Conservation (phyloP, 1,140 invertebrate genomes). For the Phymorhynchus buccinoides region DNA sequence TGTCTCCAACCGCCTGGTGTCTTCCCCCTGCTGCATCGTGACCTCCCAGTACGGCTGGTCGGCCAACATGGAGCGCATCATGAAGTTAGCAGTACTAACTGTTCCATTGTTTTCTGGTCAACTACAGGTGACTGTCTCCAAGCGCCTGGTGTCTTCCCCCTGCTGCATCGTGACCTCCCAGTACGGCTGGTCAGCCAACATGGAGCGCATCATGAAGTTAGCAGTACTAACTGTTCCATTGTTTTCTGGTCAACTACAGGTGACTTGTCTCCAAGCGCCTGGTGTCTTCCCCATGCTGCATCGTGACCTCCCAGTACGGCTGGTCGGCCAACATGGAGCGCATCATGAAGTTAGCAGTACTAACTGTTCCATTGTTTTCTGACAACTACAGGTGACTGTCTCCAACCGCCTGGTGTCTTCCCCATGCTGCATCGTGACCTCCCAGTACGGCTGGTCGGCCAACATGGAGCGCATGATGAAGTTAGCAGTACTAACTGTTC, state of each 20-base stretch:
- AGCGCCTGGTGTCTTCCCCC: constrained; percentile 93
- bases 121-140: constrained; percentile 98
- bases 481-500: no score
- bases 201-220: constrained; percentile 99
- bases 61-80: constrained; percentile 94
- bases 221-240: no score
- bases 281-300: constrained; percentile 91
- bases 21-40: constrained; percentile 85
- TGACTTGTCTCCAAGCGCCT: constrained; percentile 95
- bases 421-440: constrained; percentile 98
- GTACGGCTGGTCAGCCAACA: constrained; percentile 71
- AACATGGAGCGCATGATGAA: constrained; percentile 99
- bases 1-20: constrained; percentile 92
- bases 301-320: neutral
- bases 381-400: constrained; percentile 85
- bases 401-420: constrained; percentile 94
- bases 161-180: constrained; percentile 74
- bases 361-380: no score
- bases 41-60: neutral
- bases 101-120: no score
- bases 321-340: constrained; percentile 85
- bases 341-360: constrained; percentile 99
- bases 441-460: constrained; percentile 99
- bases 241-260: no score
- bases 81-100: no score